These are phyloP conservation scores for Xylocopa sonorina DNA, from an alignment of 1,140 invertebrate species.

Conservation along the genomic window DNA sequence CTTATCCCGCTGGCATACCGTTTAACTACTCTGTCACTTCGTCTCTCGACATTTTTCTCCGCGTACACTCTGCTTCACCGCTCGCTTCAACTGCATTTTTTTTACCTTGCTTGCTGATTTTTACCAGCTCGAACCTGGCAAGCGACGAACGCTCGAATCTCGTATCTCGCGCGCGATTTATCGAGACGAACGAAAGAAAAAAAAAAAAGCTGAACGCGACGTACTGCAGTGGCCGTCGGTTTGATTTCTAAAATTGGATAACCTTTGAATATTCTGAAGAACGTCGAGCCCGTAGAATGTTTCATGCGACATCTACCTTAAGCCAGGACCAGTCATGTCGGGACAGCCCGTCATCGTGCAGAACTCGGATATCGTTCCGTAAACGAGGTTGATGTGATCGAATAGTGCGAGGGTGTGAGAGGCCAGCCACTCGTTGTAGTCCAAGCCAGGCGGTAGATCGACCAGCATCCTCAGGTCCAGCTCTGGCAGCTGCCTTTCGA, in stretches of 20 bases:
- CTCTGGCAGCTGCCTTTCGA: slow-evolving; percentile 96
- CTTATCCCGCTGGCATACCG: not conserved
- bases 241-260: no score
- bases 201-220: no score
- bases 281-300: not conserved
- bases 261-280: no score
- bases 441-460: slow-evolving; percentile 95
- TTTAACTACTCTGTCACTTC: not conserved
- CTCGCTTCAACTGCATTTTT: not conserved
- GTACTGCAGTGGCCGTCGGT: no score
- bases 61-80: not conserved
- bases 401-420: slow-evolving; percentile 99
- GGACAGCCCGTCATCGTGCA: slow-evolving; percentile 96
- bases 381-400: slow-evolving; percentile 98
- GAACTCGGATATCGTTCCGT: slow-evolving; percentile 98
- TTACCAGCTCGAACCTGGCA: no score
- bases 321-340: slow-evolving; percentile 96
- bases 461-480: slow-evolving; percentile 95
- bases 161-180: no score
- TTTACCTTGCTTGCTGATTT: not conserved
- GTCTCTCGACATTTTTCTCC: not conserved
- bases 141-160: no score
- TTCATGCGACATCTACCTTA: slow-evolving; percentile 85
- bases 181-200: no score
- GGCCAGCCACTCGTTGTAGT: slow-evolving; percentile 99